Percentiles rank a stretch among this genome's conserved stretches.
These are phyloP conservation scores for Leptodactylus fuscus DNA, from an alignment of 2,113 vertebrate species.

Conservation along the genomic window DNA sequence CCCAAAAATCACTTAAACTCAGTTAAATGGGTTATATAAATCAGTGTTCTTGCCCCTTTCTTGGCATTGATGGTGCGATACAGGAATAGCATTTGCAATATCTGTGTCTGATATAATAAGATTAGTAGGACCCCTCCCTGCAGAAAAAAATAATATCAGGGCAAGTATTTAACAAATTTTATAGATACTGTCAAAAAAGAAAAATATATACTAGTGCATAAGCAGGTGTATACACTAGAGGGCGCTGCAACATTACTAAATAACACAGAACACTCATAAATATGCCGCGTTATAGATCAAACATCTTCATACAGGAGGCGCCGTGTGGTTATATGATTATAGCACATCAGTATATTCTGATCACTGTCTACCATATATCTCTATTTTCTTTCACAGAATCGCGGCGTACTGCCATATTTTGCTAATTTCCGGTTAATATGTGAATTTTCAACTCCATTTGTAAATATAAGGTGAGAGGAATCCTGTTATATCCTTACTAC, in stretches of 20 bases:
- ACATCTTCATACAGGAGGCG: neutral
- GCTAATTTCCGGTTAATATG: constrained; percentile 83
- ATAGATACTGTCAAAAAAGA: no score
- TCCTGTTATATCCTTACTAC: no score
- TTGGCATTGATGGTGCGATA: no score
- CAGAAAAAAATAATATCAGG: no score
- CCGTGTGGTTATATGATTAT: no score
- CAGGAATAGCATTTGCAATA: neutral
- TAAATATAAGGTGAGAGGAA: constrained; percentile 79
- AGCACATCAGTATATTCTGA: neutral
- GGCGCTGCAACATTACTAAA: neutral
- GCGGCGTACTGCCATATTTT: constrained; percentile 78
- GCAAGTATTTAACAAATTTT: no score
- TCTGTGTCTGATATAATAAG: no score
- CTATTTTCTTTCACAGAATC: constrained; percentile 75
- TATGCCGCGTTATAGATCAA: no score
- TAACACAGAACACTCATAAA: neutral
- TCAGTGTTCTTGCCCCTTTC: no score
- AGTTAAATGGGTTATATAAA: no score
- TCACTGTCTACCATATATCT: no score
- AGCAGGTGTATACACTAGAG: neutral
- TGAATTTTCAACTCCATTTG: constrained; percentile 82
- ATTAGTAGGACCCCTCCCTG: no score
- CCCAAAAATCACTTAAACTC: neutral
- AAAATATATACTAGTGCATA: neutral